Percentiles rank a stretch among this genome's conserved stretches.
phyloP scores from a whole-genome alignment of 2,888 invertebrate species.

The Halictus ligatus region DNA sequence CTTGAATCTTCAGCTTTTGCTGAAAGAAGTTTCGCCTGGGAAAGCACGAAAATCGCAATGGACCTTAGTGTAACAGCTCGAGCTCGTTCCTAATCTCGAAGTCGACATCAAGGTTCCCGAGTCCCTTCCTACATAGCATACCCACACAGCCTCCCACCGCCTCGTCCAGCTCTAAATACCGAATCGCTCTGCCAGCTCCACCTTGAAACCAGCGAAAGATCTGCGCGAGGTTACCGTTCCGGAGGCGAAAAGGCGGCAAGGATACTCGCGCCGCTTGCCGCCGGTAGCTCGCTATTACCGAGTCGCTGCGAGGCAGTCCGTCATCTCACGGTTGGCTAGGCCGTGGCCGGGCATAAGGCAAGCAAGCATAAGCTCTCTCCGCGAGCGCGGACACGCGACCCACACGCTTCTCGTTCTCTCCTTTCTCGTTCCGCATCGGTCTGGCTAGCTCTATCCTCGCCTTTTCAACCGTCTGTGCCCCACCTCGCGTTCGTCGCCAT shows the following conservation, averaged over 20 bases:
- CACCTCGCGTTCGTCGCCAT: constrained; percentile 20
- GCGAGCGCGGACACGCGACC: constrained; percentile 78
- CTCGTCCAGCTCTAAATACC: background rate
- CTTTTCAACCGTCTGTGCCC: background rate
- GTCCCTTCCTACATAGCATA: background rate
- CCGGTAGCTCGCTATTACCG: constrained; percentile 75
- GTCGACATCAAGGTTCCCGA: background rate
- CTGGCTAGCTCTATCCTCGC: constrained; percentile 17
- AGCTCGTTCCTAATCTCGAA: background rate
- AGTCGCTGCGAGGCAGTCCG: constrained; percentile 74
- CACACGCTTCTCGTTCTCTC: constrained; percentile 70
- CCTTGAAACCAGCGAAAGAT: background rate
- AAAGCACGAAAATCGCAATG: too few relatives aligned
- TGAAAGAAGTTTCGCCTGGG: too few relatives aligned
- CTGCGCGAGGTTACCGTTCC: background rate
- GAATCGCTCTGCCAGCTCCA: background rate
- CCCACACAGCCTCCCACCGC: background rate
- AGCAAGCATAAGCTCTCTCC: constrained; percentile 47
- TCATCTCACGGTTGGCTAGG: constrained; percentile 80
- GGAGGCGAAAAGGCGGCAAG: constrained; percentile 30
- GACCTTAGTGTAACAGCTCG: background rate
- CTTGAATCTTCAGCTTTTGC: too few relatives aligned
- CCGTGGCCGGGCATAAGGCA: constrained; percentile 67
- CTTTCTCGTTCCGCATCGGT: constrained; percentile 16
- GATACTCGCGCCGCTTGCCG: constrained; percentile 24